Evolutionary conservation across 2,797 vertebrate species (phyloP).

Genomic region (Oreochromis mossambicus): DNA sequence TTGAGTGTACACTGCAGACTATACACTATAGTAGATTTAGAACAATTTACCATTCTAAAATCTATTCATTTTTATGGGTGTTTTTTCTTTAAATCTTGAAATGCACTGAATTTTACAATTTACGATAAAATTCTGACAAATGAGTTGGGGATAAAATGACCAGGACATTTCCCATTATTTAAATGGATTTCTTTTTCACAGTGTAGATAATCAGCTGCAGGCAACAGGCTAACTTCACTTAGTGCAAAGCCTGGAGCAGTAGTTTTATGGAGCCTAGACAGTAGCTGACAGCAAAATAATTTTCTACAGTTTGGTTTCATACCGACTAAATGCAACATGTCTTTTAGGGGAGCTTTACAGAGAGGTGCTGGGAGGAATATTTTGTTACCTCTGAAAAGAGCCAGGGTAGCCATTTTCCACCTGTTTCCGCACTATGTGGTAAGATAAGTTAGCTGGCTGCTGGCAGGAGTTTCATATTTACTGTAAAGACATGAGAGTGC

Average conservation of each 20-base stretch:
- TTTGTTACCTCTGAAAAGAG: not conserved
- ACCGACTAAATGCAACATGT: not conserved
- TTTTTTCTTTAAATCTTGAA: not conserved
- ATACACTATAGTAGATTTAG: not conserved
- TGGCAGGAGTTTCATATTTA: constrained; percentile 3
- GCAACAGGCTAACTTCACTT: not conserved
- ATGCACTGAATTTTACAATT: not conserved
- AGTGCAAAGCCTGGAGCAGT: not conserved
- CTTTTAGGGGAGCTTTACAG: not conserved
- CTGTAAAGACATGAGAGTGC: not conserved
- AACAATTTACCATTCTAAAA: not conserved
- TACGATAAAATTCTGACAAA: not conserved
- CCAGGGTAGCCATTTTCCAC: not conserved
- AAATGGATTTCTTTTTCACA: not conserved
- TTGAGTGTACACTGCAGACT: not conserved
- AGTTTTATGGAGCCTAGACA: not conserved
- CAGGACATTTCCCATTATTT: not conserved
- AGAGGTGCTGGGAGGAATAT: not conserved
- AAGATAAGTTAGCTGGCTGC: constrained; percentile 7
- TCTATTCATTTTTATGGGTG: not conserved
- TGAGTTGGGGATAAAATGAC: not conserved
- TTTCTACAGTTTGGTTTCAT: not conserved
- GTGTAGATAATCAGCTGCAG: not conserved
- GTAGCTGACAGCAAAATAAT: not conserved
- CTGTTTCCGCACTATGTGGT: not conserved